phyloP scores from a whole-genome alignment of 2,888 invertebrate genomes.

The Hypercompe scribonia region DNA sequence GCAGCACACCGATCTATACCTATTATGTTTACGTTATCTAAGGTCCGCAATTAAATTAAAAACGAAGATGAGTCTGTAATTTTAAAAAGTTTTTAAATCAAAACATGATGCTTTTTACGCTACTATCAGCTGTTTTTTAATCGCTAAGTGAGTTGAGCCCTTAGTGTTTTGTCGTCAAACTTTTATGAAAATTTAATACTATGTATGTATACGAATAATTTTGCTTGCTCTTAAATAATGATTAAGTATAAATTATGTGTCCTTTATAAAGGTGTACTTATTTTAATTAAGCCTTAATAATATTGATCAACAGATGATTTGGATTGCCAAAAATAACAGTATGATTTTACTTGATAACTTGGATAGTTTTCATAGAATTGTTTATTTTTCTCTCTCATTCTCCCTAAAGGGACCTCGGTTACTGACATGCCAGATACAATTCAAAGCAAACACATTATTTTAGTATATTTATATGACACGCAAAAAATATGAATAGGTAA shows the following conservation, averaged over 20 bases:
- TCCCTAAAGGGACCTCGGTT: not conserved
- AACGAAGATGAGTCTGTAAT: too few species aligned
- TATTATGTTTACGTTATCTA: not conserved
- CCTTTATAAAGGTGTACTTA: not conserved
- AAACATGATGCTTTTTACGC: not conserved
- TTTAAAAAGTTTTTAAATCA: not conserved
- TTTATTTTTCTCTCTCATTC: not conserved
- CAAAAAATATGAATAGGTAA: slow-evolving; percentile 36
- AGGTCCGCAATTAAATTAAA: too few species aligned
- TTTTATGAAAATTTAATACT: not conserved
- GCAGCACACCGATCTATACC: not conserved
- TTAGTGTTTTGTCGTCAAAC: not conserved
- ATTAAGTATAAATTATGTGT: not conserved
- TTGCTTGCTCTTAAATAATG: not conserved
- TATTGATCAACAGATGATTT: not conserved
- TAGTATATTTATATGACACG: slow-evolving; percentile 16
- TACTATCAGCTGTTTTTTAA: not conserved
- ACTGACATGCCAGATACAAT: not conserved
- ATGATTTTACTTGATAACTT: not conserved
- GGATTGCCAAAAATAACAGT: not conserved
- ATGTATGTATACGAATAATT: not conserved
- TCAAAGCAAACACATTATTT: not conserved
- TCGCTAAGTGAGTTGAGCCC: not conserved
- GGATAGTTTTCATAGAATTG: not conserved
- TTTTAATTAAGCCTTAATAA: not conserved